These are phyloP conservation scores for Eira barbara DNA, from an alignment of 2,113 vertebrate genomes.

Conservation along the genomic window DNA sequence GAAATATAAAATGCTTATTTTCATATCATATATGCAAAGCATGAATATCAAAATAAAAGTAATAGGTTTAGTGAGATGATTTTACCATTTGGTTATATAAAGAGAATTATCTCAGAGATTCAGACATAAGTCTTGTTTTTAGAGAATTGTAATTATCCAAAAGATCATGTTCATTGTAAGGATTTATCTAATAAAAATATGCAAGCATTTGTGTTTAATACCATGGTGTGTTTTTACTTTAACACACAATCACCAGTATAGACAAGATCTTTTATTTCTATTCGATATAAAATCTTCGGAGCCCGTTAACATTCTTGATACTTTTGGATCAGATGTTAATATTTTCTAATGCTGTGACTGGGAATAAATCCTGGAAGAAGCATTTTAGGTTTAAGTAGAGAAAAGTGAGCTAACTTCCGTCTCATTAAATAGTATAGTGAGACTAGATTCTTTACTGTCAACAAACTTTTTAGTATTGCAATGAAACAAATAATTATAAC, in stretches of 20 bases:
- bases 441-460: constrained; percentile 8
- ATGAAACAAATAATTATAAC: constrained; percentile 5
- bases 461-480: constrained; percentile 37
- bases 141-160: not conserved
- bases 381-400: not conserved
- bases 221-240: not conserved
- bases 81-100: not conserved
- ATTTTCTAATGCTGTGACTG: not conserved
- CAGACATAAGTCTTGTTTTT: not conserved
- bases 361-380: constrained; percentile 28
- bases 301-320: not conserved
- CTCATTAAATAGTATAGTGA: constrained; percentile 48
- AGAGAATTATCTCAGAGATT: not conserved
- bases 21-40: not conserved
- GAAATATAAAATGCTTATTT: not conserved
- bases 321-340: not conserved
- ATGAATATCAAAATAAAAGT: not conserved
- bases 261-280: accelerated
- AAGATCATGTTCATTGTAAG: not conserved
- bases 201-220: not conserved
- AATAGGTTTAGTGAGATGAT: not conserved
- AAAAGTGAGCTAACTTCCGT: constrained; percentile 49
- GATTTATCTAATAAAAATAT: not conserved
- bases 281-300: constrained; percentile 8
- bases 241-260: not conserved